Conservation (phyloP, 2,797 vertebrate species). For the Phalanger gymnotis region DNA sequence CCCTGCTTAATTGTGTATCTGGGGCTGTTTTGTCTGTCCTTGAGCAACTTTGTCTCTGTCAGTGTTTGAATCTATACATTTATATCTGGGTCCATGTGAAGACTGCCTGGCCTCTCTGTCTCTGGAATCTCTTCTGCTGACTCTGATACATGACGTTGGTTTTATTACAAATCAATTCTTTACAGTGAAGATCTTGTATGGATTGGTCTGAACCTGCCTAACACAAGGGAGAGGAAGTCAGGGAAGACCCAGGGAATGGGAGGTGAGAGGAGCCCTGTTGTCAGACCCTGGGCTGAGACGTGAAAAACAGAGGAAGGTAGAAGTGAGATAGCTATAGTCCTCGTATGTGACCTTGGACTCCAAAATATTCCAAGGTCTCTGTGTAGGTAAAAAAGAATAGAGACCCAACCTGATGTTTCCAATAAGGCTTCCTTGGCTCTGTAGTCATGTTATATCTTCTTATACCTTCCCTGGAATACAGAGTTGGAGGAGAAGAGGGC, state of each 20-base stretch:
- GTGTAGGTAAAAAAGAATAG: not conserved
- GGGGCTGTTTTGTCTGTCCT: not conserved
- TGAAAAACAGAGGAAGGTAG: not conserved
- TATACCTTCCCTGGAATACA: not conserved
- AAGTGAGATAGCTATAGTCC: constrained; percentile 45
- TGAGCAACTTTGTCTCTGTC: not conserved
- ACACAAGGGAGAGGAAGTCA: constrained; percentile 70
- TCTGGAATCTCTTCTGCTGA: constrained; percentile 65
- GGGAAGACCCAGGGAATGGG: not conserved
- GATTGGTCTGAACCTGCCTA: constrained; percentile 78
- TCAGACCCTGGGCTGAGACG: not conserved
- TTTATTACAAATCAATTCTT: constrained; percentile 76
- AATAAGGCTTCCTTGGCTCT: not conserved
- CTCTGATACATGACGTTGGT: constrained; percentile 59
- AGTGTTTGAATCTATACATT: not conserved
- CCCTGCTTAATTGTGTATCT: not conserved
- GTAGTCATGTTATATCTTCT: not conserved
- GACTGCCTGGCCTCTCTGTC: constrained; percentile 19
- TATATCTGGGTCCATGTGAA: not conserved
- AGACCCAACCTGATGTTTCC: not conserved
- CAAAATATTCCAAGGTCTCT: not conserved
- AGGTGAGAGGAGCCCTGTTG: not conserved
- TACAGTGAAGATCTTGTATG: constrained; percentile 57
- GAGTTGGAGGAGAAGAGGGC: not conserved
- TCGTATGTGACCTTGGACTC: constrained; percentile 27